phyloP scores from a whole-genome alignment of 2,113 vertebrate species.

The Strigops habroptila region DNA sequence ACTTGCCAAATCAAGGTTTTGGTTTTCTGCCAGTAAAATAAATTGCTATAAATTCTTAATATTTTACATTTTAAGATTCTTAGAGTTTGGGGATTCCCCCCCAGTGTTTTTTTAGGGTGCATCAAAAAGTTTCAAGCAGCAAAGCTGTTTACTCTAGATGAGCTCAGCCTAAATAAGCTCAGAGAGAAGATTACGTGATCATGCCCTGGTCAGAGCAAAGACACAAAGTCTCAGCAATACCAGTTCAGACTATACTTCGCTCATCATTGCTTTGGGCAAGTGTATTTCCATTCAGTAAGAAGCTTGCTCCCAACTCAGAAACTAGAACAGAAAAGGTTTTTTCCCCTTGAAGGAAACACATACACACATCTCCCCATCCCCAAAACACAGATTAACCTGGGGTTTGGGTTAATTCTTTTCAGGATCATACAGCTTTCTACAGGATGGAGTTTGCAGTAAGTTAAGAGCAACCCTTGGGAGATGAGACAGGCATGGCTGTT shows the following conservation, averaged over 20 bases:
- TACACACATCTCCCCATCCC: background rate
- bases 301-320: background rate
- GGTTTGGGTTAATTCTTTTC: background rate
- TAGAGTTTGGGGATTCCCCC: background rate
- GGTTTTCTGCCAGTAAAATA: background rate
- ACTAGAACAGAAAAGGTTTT: background rate
- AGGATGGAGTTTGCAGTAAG: background rate
- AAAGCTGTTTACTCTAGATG: background rate
- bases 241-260: slow-evolving; percentile 79
- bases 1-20: background rate
- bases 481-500: background rate
- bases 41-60: background rate
- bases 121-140: background rate
- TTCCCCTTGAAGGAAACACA: no score
- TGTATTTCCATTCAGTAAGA: background rate
- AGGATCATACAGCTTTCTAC: background rate
- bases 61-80: background rate
- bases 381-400: background rate
- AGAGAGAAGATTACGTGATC: slow-evolving; percentile 83
- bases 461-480: background rate
- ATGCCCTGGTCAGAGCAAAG: slow-evolving; percentile 78
- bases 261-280: slow-evolving; percentile 73
- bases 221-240: slow-evolving; percentile 64
- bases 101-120: background rate
- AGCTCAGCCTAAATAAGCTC: slow-evolving; percentile 61